Base-by-base conservation (phyloP, 2,797 vertebrate genomes). In the Sebastes itinus region DNA sequence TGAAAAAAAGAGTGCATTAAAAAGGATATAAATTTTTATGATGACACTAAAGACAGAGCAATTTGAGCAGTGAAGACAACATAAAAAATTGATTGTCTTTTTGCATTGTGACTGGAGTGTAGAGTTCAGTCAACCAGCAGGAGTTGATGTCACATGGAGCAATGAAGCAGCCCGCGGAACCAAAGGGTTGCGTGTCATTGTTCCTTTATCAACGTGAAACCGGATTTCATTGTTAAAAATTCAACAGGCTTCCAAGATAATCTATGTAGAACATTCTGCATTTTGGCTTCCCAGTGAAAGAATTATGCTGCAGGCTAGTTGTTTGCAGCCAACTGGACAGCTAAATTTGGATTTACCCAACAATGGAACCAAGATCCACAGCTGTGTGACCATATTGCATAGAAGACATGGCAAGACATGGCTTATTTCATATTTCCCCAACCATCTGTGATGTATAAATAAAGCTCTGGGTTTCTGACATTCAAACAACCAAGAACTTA, bases 351-450 rank as follows among this genome's bases (percentile, higher is more conserved):
- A 92, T 91, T 92, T 88, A 69, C 68, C 87, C 84, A 88, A 93
- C 91, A 93, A 92, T 91, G 86, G 90, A 91, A 90, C 88, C 78
- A 68, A 79, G 81, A 91, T 88, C 74, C 88, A 89, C 92, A 94
- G 92, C 91, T 93, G 94, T 92, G 90, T 91, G 87, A 92, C 91
- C 91, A 92, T 93, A 92, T 94, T 93, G 89, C 88, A 78, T 68
- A 65, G 84, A 92, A 90, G 88, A 87, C 84, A 83, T 76, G 78
- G 84, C 81, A 85, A 87, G 83, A 87, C 80, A 73, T 80, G 74
- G 72, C 83, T 84, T 89, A 84, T 81, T 92, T 92, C 71, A 88
- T 87, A 89, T 90, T 89, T 83, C 62, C 67, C 68, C 80, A 88
- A 80, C 89, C 91, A 91, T 92, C 91, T 92, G 87, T 81, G 78